Conservation (phyloP, 2,113 vertebrate genomes). For the Suricata suricatta region DNA sequence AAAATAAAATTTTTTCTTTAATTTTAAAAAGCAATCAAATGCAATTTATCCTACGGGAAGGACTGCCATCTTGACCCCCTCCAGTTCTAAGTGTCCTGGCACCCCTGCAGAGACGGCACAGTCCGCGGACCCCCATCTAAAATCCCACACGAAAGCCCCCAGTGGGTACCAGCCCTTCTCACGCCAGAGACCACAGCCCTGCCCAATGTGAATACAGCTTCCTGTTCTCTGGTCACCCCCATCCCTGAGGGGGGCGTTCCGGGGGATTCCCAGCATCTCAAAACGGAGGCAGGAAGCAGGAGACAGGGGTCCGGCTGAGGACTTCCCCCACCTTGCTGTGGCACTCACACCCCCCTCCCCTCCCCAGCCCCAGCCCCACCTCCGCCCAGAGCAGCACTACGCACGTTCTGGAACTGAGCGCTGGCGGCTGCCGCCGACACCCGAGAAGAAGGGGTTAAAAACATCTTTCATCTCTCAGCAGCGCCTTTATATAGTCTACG, state of each 20-base stretch:
- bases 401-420: not conserved
- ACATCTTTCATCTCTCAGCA: conserved; percentile 74
- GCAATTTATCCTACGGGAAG: conserved; percentile 3
- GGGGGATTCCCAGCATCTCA: not conserved
- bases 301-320: too few species aligned
- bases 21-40: not conserved
- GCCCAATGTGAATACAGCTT: not conserved
- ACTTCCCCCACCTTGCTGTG: not conserved
- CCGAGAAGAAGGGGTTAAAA: conserved; percentile 71
- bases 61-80: not conserved
- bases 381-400: conserved; percentile 4
- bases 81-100: not conserved
- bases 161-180: not conserved
- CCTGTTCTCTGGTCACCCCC: conserved; percentile 20
- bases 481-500: conserved; percentile 74
- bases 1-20: too few species aligned
- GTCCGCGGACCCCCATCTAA: not conserved
- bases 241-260: not conserved
- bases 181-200: not conserved
- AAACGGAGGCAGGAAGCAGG: not conserved
- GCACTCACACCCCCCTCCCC: not conserved
- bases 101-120: not conserved
- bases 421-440: not conserved
- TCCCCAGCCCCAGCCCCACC: not conserved
- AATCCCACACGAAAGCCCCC: not conserved